These are phyloP conservation scores for Saccostrea echinata DNA, from an alignment of 1,140 invertebrate genomes.

Conservation along the genomic window DNA sequence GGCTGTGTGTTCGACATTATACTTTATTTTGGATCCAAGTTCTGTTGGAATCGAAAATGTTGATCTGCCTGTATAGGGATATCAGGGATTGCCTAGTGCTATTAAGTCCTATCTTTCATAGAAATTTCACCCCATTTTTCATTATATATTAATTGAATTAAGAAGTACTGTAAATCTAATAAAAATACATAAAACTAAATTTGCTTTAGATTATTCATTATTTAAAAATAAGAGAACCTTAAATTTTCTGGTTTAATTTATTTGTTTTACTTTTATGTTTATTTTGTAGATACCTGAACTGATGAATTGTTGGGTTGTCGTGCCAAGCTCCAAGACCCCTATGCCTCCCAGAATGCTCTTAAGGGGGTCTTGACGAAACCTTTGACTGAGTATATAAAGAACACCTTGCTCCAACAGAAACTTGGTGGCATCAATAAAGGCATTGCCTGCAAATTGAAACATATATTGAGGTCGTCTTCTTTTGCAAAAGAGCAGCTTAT, in stretches of 20 bases:
- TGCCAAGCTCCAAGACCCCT: conserved; percentile 34
- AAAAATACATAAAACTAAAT: no score
- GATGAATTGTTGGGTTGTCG: conserved; percentile 46
- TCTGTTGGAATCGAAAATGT: conserved; percentile 12
- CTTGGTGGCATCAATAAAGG: neutral
- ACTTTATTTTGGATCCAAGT: neutral
- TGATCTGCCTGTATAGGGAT: neutral
- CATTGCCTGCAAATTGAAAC: neutral
- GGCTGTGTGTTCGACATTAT: neutral
- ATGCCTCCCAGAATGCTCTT: conserved; percentile 53
- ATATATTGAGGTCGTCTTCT: neutral
- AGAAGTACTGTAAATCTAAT: no score
- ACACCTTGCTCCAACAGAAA: conserved; percentile 25
- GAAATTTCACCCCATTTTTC: no score
- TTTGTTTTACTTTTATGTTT: neutral
- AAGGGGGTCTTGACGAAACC: conserved; percentile 53
- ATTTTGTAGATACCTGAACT: conserved; percentile 18
- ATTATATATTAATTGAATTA: no score
- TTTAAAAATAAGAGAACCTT: no score
- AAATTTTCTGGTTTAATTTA: no score
- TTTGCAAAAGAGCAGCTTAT: neutral
- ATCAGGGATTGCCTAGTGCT: neutral
- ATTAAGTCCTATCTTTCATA: no score
- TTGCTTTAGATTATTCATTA: no score
- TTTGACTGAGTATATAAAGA: conserved; percentile 42